These are phyloP conservation scores for Oligia fasciuncula DNA, from an alignment of 2,888 invertebrate species.

Conservation along the genomic window DNA sequence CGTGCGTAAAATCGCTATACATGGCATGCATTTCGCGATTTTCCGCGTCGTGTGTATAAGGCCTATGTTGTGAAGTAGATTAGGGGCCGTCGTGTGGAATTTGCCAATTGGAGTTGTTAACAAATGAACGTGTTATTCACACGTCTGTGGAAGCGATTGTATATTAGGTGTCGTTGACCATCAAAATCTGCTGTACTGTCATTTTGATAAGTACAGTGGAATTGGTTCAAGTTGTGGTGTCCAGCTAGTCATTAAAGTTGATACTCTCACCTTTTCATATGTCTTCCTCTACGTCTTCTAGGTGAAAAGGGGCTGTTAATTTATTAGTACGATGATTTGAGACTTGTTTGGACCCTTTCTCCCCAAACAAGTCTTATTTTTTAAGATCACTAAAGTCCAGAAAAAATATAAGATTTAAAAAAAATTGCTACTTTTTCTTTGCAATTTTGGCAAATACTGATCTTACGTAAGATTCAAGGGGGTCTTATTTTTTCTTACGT, in stretches of 20 bases:
- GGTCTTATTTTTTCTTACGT: too few relatives aligned
- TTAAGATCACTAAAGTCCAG: too few relatives aligned
- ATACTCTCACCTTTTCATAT: too few relatives aligned
- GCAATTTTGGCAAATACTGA: too few relatives aligned
- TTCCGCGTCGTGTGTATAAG: slow-evolving; percentile 50
- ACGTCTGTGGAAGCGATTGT: slow-evolving; percentile 15
- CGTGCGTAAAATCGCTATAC: slow-evolving; percentile 65
- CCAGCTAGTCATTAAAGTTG: background rate
- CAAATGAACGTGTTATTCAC: slow-evolving; percentile 10
- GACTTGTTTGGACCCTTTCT: too few relatives aligned
- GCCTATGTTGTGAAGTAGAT: slow-evolving; percentile 38
- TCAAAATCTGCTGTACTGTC: background rate
- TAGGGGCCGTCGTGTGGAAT: slow-evolving; percentile 32
- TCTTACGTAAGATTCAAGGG: too few relatives aligned
- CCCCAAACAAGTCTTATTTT: too few relatives aligned
- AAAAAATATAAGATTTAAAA: too few relatives aligned
- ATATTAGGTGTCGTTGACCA: slow-evolving; percentile 3
- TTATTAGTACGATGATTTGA: too few relatives aligned
- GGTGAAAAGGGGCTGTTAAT: too few relatives aligned
- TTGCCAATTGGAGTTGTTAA: slow-evolving; percentile 32
- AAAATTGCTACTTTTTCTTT: too few relatives aligned
- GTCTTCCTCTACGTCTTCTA: too few relatives aligned
- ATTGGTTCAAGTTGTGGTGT: background rate
- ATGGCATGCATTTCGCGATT: slow-evolving; percentile 63
- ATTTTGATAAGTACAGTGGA: background rate